Base-by-base conservation (phyloP, 2,113 vertebrate species). In the Pterocles orientalis region DNA sequence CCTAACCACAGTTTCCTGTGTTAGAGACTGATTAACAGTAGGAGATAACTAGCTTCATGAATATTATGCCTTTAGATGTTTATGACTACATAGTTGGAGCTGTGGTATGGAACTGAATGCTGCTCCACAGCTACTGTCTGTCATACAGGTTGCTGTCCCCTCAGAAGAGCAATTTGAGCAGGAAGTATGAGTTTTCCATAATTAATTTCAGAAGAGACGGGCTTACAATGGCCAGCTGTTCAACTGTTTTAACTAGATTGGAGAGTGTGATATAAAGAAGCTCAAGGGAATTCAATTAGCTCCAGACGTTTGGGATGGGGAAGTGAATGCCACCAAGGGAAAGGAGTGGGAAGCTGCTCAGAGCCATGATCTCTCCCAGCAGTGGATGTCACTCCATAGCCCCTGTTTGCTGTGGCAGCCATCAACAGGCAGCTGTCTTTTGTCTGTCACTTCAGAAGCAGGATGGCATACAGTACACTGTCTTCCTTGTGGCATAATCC, bases 371-470 rank as follows among this genome's bases (percentile, higher is more conserved):
- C 29, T 57, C 56, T 73, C 92, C 29, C 71, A 62, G 41, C 21
- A 57, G 11, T 10, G 8, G 36, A 26, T 58, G 24, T 47, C 20
- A 36, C 58, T 82, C 57, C 25, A 6, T 47, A 70, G 45, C 8
- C 16, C 12, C 7, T 60, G 0, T 56, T 64, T 66, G n/a, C 45
- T 1, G 0, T 5, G 28, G 21, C 3, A 5, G 7, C 7, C 4
- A 2, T 45, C 53, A 69, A n/a, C 17, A 70, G 47, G 9, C n/a
- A 57, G 15, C 17, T 80, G 12, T 48, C 24, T 53, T 77, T 65
- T 80, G 17, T 50, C 43, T 68, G 28, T 34, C 75, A 28, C 33
- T 80, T 69, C 34, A 65, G 58, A 82, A 88, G 31, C 14, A 77
- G 18, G 72, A 69, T 60, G 18, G 2, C 12, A 53, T 29, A 61